A percentile compares a stretch with the other conserved stretches of the same genome.
Evolutionary conservation across 2,113 vertebrate species (phyloP).

Genomic region (Oceanodroma tethys): DNA sequence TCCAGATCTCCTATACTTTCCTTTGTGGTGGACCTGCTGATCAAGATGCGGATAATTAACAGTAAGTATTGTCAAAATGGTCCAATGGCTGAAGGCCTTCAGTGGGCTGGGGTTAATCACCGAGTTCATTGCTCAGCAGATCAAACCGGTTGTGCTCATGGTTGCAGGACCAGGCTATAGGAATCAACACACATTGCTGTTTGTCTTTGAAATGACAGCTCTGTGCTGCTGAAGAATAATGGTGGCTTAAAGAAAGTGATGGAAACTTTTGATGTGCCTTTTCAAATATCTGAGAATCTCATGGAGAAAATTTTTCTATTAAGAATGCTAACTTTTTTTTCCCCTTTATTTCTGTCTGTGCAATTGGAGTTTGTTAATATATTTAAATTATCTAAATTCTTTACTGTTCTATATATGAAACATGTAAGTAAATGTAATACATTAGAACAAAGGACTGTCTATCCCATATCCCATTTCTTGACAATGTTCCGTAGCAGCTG

Average conservation of each 20-base stretch:
- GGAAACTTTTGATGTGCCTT: neutral
- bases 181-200: neutral
- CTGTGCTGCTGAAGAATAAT: neutral
- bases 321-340: neutral
- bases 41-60: neutral
- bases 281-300: neutral
- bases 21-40: neutral
- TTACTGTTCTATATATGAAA: neutral
- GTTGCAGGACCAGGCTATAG: neutral
- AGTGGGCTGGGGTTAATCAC: neutral
- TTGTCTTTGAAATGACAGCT: neutral
- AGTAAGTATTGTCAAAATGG: neutral
- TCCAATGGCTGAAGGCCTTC: neutral
- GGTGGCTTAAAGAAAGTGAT: neutral
- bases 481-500: neutral
- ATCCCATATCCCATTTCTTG: neutral
- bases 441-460: neutral
- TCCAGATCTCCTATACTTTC: neutral
- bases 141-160: neutral
- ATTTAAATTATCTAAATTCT: neutral
- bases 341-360: neutral
- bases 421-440: neutral
- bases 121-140: neutral
- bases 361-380: neutral
- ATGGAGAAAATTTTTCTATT: neutral